phyloP scores from a whole-genome alignment of 2,888 invertebrate species.

The Heliconius aoede region DNA sequence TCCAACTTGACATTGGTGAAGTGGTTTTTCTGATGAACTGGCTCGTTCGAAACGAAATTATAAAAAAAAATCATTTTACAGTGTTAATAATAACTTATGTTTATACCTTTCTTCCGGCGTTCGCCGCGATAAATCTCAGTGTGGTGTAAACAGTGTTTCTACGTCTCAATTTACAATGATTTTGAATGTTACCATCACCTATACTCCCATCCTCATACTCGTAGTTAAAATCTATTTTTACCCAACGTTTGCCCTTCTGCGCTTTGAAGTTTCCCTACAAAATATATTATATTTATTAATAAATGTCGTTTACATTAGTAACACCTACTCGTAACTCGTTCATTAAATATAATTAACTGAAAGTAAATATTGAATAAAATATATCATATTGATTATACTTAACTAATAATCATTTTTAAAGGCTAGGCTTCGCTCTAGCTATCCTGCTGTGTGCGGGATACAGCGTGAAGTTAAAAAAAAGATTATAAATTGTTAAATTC shows the following conservation, averaged over 20 bases:
- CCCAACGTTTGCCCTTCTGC: constrained; percentile 24
- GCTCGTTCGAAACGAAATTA: too few species aligned
- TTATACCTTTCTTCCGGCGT: constrained; percentile 68
- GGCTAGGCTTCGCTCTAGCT: not conserved
- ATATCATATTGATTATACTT: not conserved
- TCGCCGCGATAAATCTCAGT: constrained; percentile 62
- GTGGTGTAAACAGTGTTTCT: constrained; percentile 60
- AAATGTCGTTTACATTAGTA: constrained; percentile 1
- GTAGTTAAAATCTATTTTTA: constrained; percentile 38
- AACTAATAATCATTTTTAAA: too few species aligned
- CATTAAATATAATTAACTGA: not conserved
- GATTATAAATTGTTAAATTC: too few species aligned
- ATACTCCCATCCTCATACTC: not conserved
- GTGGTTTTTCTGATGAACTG: too few species aligned
- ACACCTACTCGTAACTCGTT: not conserved
- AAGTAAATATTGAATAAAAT: not conserved
- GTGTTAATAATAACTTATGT: constrained; percentile 70
- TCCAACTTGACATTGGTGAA: too few species aligned
- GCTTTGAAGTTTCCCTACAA: constrained; percentile 31
- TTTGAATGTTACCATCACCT: constrained; percentile 35
- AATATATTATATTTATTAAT: not conserved
- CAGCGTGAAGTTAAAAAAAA: not conserved
- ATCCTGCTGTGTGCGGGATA: too few species aligned
- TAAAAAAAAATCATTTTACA: constrained; percentile 28
- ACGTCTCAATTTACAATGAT: constrained; percentile 39